Evolutionary conservation across 2,113 vertebrate genomes (phyloP).

Genomic region (Paradisaea rubra): DNA sequence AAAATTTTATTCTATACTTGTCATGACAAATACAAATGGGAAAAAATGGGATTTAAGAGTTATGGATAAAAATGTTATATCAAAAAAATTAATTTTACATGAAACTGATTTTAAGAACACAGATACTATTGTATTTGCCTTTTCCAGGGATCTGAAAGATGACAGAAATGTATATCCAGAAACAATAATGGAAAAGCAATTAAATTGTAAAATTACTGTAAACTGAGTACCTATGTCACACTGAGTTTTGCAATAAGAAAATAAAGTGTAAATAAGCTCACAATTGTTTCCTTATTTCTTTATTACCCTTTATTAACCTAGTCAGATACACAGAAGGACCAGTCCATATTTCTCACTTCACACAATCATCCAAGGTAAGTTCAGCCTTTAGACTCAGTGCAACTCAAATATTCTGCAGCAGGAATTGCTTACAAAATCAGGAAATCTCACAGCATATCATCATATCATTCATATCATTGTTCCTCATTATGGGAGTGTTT

Average conservation of each 20-base stretch:
- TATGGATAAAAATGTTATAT: not conserved
- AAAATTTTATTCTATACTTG: not conserved
- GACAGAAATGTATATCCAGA: not conserved
- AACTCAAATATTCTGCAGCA: not conserved
- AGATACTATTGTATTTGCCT: not conserved
- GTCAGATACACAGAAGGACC: not conserved
- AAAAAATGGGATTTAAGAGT: not conserved
- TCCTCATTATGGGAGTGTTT: not conserved
- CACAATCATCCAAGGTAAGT: not conserved
- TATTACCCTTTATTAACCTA: not conserved
- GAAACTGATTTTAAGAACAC: not conserved
- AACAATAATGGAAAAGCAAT: not conserved
- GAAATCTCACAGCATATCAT: not conserved
- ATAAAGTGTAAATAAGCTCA: conserved; percentile 1
- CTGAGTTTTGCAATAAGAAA: not conserved
- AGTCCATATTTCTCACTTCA: not conserved
- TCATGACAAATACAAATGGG: not conserved
- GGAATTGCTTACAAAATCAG: not conserved
- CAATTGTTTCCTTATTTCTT: not conserved
- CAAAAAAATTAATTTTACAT: not conserved
- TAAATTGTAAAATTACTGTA: not conserved
- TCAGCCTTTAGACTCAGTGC: not conserved
- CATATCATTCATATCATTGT: not conserved
- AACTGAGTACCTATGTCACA: not conserved
- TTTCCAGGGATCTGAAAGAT: not conserved